Conservation (phyloP, 2,113 vertebrate species). For the Myrmecophaga tridactyla region DNA sequence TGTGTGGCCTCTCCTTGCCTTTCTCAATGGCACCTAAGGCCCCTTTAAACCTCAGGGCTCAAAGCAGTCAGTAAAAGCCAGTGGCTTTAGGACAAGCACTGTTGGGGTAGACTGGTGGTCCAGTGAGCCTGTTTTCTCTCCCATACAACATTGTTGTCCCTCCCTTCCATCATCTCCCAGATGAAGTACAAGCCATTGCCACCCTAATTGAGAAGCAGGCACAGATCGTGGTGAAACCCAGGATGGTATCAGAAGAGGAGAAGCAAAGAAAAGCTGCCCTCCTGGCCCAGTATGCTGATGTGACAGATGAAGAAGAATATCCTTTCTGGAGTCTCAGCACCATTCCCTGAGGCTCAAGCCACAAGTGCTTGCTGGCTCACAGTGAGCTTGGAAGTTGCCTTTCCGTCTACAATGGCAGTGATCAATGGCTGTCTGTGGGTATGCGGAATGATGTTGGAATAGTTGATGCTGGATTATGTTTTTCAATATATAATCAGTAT, state of each 20-base stretch:
- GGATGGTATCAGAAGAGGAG: slow-evolving; percentile 89
- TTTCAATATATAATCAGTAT: not conserved
- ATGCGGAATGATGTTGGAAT: not conserved
- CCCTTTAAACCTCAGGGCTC: not conserved
- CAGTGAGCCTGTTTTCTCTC: not conserved
- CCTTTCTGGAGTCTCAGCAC: slow-evolving; percentile 83
- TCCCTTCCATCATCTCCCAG: slow-evolving; percentile 73
- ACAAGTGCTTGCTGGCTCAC: not conserved
- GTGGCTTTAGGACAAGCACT: not conserved
- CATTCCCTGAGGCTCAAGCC: not conserved
- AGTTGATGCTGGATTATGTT: not conserved
- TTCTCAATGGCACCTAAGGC: not conserved
- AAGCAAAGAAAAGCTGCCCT: slow-evolving; percentile 93
- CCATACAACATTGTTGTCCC: not conserved
- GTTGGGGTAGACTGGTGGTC: not conserved
- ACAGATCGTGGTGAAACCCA: slow-evolving; percentile 95
- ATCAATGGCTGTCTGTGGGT: not conserved
- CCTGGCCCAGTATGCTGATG: slow-evolving; percentile 94
- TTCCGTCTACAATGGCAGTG: not conserved
- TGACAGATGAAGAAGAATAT: slow-evolving; percentile 98
- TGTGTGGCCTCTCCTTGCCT: not conserved
- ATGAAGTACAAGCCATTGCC: slow-evolving; percentile 93
- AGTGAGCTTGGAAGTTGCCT: not conserved
- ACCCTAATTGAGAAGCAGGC: slow-evolving; percentile 98
- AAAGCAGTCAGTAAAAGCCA: not conserved